Base-by-base conservation (phyloP, 2,888 invertebrate genomes). In the Copidosoma aretas region DNA sequence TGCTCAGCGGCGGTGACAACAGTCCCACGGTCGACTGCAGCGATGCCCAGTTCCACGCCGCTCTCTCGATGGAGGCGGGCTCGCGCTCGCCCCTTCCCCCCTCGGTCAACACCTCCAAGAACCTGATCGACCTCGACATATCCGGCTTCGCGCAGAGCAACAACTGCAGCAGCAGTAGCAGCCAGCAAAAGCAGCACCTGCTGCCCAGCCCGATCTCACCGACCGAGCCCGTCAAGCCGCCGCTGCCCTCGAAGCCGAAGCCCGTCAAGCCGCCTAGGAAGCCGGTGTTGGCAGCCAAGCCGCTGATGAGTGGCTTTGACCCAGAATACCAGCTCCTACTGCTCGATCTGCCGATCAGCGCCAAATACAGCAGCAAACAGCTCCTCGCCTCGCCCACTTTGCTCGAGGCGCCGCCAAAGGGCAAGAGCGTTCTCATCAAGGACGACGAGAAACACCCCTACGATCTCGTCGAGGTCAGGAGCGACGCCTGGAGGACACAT, bases 401-500 rank as follows among this genome's bases (percentile, higher is more conserved):
- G 4, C 73, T 72, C 12, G 78, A 79, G 63, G 76, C 77, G 10
- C 76, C 77, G 3, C 71, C 77, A 22, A 82, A 78, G 56, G 73
- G 67, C 15, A 67, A 57, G 14, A 71, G 66, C 66, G 76, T 69
- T 32, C 3, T 17, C 17, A 73, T 64, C 14, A 73, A 84, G 75
- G 79, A 81, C 39, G 85, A 86, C 5, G 86, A 86, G 68, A 85
- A 86, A 70, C 87, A 88, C 74, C 87, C 89, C 77, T 93, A 93
- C 82, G 93, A 94, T 78, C 87, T 89, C 78, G 89, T 94, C 32
- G 92, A 93, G 85, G 88, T 91, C 10, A 87, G 92, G 71, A 91
- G 87, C 76, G 91, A 93, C 76, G 93, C 93, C 12, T 93, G 93
- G 93, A 90, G 89, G 79, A 93, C 93, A 0, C 86, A 92, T 71